Evolutionary conservation across 2,797 vertebrate genomes (phyloP), one percentile per base, ranked within the genome.

Genomic region (Mycteria americana): DNA sequence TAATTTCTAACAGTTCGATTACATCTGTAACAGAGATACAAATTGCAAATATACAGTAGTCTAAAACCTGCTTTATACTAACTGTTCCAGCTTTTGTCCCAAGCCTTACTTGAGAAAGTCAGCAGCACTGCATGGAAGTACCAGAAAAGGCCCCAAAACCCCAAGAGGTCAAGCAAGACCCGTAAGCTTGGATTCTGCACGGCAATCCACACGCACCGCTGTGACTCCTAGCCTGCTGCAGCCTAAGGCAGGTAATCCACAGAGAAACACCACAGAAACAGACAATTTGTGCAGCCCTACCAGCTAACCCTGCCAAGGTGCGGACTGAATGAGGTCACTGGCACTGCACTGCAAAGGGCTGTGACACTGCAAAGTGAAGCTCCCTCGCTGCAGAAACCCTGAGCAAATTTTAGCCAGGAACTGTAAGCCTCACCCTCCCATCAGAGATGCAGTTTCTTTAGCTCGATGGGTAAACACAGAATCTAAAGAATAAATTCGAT

Each of bases 321-420:
- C 0, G 1, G 24, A 6, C 70, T 51, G 59, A 51, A 13, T 0
- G 13, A 76, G 62, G 27, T 17, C 11, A 37, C 19, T 6, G 7
- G 37, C 72, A 28, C 70, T 10, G 70, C 63, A 7, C n/a, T 13
- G n/a, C 9, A 21, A 27, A 46, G 50, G 54, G n/a, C 78, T 25
- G 27, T 4, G 27, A 54, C 43, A 56, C 89, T 80, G 35, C 48
- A 60, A 15, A 37, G 39, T 1, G 13, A 60, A 62, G 85, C 62
- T 24, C 27, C 62, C 28, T 45, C 11, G 1, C 43, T 1, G 2
- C 43, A 92, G 63, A 85, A 83, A 51, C 5, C 23, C n/a, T 5
- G 9, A 90, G 50, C 2, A 62, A 5, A 14, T 68, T 37, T 63
- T 35, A 75, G 17, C 6, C 63, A 67, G 22, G n/a, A 43, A 9